These are phyloP conservation scores for Camelus dromedarius DNA, from an alignment of 2,113 vertebrate species.

Conservation along the genomic window DNA sequence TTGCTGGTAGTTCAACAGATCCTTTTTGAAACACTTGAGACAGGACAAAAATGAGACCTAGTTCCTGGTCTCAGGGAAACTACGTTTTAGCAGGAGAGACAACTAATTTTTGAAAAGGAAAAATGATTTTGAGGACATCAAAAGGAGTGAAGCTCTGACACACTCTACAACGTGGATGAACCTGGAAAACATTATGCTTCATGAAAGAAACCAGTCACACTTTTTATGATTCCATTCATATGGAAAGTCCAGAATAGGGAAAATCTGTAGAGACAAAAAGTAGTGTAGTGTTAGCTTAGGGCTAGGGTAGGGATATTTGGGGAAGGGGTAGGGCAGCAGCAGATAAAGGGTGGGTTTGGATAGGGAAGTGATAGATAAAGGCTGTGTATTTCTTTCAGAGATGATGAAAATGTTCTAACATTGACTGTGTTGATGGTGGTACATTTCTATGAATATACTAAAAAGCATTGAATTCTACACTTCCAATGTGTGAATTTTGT, in stretches of 20 bases:
- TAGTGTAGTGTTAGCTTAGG: not conserved
- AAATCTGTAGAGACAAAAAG: not conserved
- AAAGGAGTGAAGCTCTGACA: not conserved
- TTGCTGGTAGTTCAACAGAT: not conserved
- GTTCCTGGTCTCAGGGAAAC: not conserved
- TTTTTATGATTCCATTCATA: not conserved
- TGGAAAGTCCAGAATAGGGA: not conserved
- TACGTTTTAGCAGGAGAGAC: not conserved
- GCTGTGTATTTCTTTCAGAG: not conserved
- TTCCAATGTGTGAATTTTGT: not conserved
- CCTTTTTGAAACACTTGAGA: not conserved
- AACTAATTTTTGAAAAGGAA: not conserved
- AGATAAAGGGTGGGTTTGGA: not conserved
- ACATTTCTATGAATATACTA: not conserved
- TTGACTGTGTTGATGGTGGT: not conserved
- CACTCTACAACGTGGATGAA: not conserved
- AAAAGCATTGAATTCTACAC: not conserved
- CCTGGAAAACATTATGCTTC: not conserved
- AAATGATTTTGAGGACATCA: not conserved
- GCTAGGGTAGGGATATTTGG: not conserved
- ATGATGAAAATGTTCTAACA: not conserved
- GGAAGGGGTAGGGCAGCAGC: rapidly evolving
- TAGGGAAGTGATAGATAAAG: not conserved
- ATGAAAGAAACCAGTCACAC: not conserved
- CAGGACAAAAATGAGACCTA: not conserved